Evolutionary conservation across 2,888 invertebrate species (phyloP), one percentile per base, ranked within the genome.

Genomic region (Drosophila tripunctata): DNA sequence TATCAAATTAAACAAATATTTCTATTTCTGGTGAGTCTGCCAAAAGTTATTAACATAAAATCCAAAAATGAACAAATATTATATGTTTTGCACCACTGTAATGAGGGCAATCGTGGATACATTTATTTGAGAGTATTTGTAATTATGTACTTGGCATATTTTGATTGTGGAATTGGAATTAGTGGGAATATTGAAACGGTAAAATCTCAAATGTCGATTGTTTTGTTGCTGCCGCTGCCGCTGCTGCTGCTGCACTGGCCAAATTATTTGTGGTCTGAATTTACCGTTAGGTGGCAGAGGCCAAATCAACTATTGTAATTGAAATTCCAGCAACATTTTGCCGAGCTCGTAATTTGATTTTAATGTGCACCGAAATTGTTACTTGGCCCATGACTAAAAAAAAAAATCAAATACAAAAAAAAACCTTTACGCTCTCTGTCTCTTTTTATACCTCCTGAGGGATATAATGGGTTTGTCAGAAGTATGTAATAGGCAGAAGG

Each of bases 321-420:
- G 78, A 79, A 78, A 83, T 83, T 78, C 72, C 83, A 52, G 62
- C 56, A 51, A 63, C 52, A 79, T 76, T 79, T 67, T 71, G 58
- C 10, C 10, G 43, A 51, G 47, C 62, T 51, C 38, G 83, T 78
- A 78, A 78, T 78, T 78, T 65, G 78, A 79, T 78, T 78, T 83
- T 78, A 78, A 83, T 78, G 79, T 63, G 33, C n/a, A 30, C 58
- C 41, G 41, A 55, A 58, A 48, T 44, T 38, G 50, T 40, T 31
- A 47, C 61, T 55, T 52, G 21, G 19, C 2, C 40, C 3, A 27
- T 8, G 27, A 27, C 22, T 21, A 30, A 24, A 22, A 66, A 51
- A 40, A 40, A 36, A 43, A 40, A 51, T 52, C 27, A 7, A 15
- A 7, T 1, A 45, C 2, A 10, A n/a, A n/a, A n/a, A n/a, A n/a